Percentiles rank a stretch among this genome's conserved stretches.
These are phyloP conservation scores for Drosophila macrospina DNA, from an alignment of 2,888 invertebrate species.

Conservation along the genomic window DNA sequence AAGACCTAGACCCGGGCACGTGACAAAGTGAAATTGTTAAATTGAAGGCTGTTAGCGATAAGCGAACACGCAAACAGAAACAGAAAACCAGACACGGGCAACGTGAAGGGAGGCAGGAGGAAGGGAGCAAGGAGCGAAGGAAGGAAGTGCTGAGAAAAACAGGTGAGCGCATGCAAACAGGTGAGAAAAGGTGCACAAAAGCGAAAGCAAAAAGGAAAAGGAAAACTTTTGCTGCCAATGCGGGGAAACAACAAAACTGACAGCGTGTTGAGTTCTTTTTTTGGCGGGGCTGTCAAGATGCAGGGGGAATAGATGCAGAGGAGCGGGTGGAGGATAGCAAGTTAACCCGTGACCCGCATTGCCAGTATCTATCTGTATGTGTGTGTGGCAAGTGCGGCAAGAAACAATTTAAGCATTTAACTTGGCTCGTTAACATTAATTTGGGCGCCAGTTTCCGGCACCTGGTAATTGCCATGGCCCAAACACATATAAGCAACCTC, in stretches of 20 bases:
- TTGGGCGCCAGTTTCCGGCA: constrained; percentile 59
- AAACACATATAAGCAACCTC: constrained; percentile 14
- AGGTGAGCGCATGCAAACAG: constrained; percentile 37
- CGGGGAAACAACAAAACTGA: constrained; percentile 38
- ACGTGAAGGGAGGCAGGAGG: not conserved
- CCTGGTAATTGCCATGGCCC: constrained; percentile 41
- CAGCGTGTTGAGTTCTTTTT: constrained; percentile 42
- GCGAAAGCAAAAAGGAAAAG: constrained; percentile 24
- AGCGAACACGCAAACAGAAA: constrained; percentile 59
- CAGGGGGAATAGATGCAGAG: not conserved
- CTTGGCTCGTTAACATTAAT: constrained; percentile 71
- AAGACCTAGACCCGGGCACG: constrained; percentile 40
- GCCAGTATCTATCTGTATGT: constrained; percentile 8
- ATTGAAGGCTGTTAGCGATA: constrained; percentile 66
- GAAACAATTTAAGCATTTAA: constrained; percentile 69
- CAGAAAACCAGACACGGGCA: constrained; percentile 1
- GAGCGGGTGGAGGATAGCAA: not conserved
- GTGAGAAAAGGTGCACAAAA: constrained; percentile 50
- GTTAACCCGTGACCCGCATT: constrained; percentile 52
- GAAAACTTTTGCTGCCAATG: constrained; percentile 58
- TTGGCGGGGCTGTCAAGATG: constrained; percentile 20
- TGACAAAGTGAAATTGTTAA: constrained; percentile 69
- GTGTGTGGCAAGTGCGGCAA: constrained; percentile 45
- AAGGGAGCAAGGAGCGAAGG: not conserved
- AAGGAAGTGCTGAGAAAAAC: not conserved